Evolutionary conservation across 2,797 vertebrate genomes (phyloP).

Genomic region (Lithobates sylvaticus): DNA sequence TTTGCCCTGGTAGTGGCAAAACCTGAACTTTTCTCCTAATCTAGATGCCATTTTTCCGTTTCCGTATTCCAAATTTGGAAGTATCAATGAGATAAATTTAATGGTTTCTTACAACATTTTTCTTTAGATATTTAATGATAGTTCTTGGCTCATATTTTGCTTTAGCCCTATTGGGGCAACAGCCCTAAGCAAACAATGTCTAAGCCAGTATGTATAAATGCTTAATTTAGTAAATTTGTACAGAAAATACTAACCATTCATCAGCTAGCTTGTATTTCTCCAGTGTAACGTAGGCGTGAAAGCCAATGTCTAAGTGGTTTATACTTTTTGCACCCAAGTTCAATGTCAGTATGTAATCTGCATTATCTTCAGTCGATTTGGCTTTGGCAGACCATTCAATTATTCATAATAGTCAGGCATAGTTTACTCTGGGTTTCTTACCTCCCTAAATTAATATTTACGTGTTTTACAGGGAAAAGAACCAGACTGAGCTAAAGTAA

Average conservation of each 20-base stretch:
- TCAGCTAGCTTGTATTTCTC: neutral
- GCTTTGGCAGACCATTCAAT: neutral
- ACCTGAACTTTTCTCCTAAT: neutral
- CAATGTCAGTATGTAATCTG: neutral
- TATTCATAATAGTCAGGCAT: constrained; percentile 3
- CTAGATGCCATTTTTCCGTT: neutral
- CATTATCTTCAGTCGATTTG: neutral
- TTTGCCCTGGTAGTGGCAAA: neutral
- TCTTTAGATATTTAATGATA: no score
- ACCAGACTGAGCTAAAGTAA: constrained; percentile 30
- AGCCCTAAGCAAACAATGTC: neutral
- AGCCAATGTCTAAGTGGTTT: neutral
- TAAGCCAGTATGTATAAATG: neutral
- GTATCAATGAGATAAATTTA: no score
- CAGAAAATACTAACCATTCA: neutral
- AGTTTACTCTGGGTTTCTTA: constrained; percentile 5
- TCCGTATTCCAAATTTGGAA: no score
- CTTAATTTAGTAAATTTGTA: neutral
- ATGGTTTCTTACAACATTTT: no score
- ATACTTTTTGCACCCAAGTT: neutral
- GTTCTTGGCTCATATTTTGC: no score
- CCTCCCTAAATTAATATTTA: constrained; percentile 37
- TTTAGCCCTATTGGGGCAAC: no score
- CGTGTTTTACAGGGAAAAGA: constrained; percentile 21
- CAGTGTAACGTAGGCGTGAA: neutral